Evolutionary conservation across 2,888 invertebrate genomes (phyloP).

Genomic region (Tenthredo amoena): DNA sequence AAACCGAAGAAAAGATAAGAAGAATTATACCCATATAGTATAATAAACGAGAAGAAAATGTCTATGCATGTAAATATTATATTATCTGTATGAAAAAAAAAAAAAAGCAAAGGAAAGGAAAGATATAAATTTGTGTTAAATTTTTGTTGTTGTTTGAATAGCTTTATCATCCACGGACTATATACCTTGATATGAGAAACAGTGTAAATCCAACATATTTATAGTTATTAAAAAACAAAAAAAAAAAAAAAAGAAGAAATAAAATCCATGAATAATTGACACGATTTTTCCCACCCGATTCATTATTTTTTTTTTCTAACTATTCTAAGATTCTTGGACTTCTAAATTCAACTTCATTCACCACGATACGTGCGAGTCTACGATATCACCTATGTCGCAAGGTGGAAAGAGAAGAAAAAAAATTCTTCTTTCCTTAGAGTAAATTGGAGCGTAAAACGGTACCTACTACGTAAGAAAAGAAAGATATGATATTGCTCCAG

Average conservation of each 20-base stretch:
- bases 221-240: neutral
- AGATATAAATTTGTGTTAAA: neutral
- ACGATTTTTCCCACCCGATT: neutral
- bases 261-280: neutral
- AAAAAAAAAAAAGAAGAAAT: neutral
- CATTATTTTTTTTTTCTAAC: neutral
- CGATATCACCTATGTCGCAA: neutral
- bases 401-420: neutral
- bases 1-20: neutral
- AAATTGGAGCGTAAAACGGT: neutral
- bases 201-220: slow-evolving; percentile 8
- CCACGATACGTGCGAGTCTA: neutral
- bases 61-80: neutral
- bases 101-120: neutral
- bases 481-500: slow-evolving; percentile 23
- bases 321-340: neutral
- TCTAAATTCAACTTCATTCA: neutral
- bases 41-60: neutral
- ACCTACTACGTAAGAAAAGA: neutral
- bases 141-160: neutral
- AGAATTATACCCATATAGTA: neutral
- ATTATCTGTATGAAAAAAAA: neutral
- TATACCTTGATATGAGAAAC: neutral
- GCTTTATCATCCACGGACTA: neutral
- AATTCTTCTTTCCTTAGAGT: neutral